Percentiles rank a stretch among this genome's conserved stretches.
Conservation (phyloP, 2,797 vertebrate species). For the Enteromius mattozi region DNA sequence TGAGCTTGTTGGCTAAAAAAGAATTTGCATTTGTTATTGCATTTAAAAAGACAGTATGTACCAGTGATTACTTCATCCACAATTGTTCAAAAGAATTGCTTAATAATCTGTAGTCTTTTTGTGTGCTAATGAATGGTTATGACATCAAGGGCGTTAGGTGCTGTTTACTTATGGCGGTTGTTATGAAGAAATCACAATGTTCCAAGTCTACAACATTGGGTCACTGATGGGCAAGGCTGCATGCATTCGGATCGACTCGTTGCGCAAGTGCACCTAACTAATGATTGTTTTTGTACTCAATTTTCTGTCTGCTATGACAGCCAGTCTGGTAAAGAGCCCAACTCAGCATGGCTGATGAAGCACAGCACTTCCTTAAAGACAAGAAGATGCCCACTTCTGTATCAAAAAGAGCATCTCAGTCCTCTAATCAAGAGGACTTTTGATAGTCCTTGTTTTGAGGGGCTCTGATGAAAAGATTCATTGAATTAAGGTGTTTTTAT, state of each 20-base stretch:
- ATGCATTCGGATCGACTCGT: conserved; percentile 74
- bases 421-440: conserved; percentile 53
- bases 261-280: conserved; percentile 75
- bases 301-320: conserved; percentile 72
- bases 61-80: not conserved
- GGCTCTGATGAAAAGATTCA: conserved; percentile 18
- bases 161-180: conserved; percentile 4
- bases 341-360: conserved; percentile 54
- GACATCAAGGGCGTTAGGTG: conserved; percentile 27
- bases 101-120: conserved; percentile 5
- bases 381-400: conserved; percentile 49
- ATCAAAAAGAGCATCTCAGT: conserved; percentile 47
- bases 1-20: not conserved
- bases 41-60: not conserved
- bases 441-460: conserved; percentile 38
- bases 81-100: conserved; percentile 15
- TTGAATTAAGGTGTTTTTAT: conserved; percentile 31
- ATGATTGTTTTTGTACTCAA: conserved; percentile 82
- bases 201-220: conserved; percentile 31
- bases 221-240: conserved; percentile 42
- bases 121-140: conserved; percentile 29
- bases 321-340: conserved; percentile 69
- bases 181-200: conserved; percentile 12
- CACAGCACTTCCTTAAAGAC: conserved; percentile 56
- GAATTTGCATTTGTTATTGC: not conserved